These are phyloP conservation scores for Epinephelus awoara DNA, from an alignment of 2,797 vertebrate species.

Conservation along the genomic window DNA sequence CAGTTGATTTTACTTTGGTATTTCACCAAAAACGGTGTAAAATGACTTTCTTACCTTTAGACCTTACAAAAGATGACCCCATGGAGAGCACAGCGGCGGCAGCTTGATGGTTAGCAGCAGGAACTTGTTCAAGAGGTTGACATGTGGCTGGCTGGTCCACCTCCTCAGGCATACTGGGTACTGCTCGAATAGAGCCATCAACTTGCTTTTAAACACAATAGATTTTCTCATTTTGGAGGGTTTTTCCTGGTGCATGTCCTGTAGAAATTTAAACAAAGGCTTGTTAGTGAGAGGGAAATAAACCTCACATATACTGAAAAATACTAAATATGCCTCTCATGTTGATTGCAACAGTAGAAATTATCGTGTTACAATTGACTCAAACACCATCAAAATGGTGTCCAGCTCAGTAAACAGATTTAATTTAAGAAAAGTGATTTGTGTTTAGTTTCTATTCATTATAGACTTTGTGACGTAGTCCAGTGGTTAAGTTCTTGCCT, in stretches of 20 bases:
- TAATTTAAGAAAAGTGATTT: too few species aligned
- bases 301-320: background rate
- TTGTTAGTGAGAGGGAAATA: background rate
- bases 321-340: background rate
- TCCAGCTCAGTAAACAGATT: too few species aligned
- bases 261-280: background rate
- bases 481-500: too few species aligned
- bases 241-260: background rate
- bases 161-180: background rate
- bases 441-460: too few species aligned
- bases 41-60: conserved; percentile 2
- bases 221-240: background rate
- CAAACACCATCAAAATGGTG: too few species aligned
- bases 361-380: too few species aligned
- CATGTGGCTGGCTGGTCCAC: background rate
- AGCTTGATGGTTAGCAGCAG: conserved; percentile 1
- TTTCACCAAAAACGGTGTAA: background rate
- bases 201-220: background rate
- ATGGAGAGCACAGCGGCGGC: background rate
- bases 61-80: background rate
- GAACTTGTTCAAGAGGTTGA: background rate
- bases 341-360: background rate
- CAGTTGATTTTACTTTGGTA: background rate
- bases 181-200: background rate
- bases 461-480: too few species aligned